Base-by-base conservation (phyloP, 2,797 vertebrate genomes). In the Lates japonicus region DNA sequence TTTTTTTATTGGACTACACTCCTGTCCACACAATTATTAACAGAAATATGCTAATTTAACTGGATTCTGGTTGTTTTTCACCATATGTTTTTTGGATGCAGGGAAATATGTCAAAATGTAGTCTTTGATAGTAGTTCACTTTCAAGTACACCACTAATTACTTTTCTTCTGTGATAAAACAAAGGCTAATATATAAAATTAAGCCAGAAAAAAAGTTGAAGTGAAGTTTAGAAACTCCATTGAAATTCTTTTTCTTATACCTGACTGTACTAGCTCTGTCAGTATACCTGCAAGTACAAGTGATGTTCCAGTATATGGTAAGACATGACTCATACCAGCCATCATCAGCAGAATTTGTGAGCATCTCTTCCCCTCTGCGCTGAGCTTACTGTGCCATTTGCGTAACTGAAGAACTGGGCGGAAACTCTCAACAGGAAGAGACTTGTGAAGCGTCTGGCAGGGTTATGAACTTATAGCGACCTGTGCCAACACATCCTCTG, bases 361-460 rank as follows among this genome's bases (percentile, higher is more conserved):
- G 74, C 37, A 29, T 52, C 81, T 80, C 73, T 63, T 72, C 74
- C 66, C 48, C 62, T 73, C 55, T 44, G 63, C 14, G 1, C 44
- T 39, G 41, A 70, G 64, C 19, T 59, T 7, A 44, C 31, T 20
- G 22, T 58, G 74, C 57, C 55, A 46, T 89, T 83, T 80, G 76
- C 49, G 19, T 69, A 75, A 84, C 77, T 33, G 62, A 82, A 79
- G 70, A 76, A 71, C 57, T 41, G 37, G 41, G 48, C 0, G 71
- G 80, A 86, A 86, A 74, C 17, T 19, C 33, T 86, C 71, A 72
- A 81, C 84, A 84, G 84, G 80, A 86, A 90, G 76, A 88, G 87
- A 82, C 2, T 7, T 69, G 64, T 8, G 71, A 55, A 70, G 73
- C 61, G 55, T 78, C 20, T 81, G 48, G 29, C 29, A 29, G 51